Conservation (phyloP, 2,113 vertebrate species). For the Catagonus wagneri region DNA sequence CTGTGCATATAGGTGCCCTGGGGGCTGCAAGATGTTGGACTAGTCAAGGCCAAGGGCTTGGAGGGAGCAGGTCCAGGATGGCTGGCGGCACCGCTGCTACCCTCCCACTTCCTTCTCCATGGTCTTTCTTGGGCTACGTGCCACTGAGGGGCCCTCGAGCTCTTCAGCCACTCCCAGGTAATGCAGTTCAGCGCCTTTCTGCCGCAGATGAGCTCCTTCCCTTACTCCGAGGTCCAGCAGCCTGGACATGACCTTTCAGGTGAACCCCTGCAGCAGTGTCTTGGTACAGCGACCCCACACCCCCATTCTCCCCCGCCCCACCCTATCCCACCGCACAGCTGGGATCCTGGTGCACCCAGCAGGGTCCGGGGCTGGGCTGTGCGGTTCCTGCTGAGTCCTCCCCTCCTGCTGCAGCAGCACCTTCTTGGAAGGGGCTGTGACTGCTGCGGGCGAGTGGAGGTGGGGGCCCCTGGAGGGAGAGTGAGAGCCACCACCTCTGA, state of each 20-base stretch:
- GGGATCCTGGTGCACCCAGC: too few relatives aligned
- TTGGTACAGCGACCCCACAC: slow-evolving; percentile 86
- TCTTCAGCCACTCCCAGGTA: slow-evolving; percentile 92
- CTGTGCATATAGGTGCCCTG: slow-evolving; percentile 87
- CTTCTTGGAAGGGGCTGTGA: slow-evolving; percentile 84
- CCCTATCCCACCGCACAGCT: too few relatives aligned
- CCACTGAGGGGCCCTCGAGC: slow-evolving; percentile 80
- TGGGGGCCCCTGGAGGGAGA: too few relatives aligned
- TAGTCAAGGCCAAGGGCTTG: neutral
- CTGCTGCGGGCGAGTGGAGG: neutral
- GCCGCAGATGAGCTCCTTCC: slow-evolving; percentile 91
- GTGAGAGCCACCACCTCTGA: neutral
- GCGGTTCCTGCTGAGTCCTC: slow-evolving; percentile 91
- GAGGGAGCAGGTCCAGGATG: neutral
- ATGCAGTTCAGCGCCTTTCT: slow-evolving; percentile 92
- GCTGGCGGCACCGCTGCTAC: slow-evolving; percentile 88
- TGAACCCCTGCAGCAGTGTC: slow-evolving; percentile 90
- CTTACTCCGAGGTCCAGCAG: slow-evolving; percentile 91
- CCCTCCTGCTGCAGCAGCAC: slow-evolving; percentile 88
- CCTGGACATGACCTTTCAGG: slow-evolving; percentile 91
- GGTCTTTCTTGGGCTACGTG: slow-evolving; percentile 81
- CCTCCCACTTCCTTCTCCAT: slow-evolving; percentile 58
- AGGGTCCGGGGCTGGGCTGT: slow-evolving; percentile 69
- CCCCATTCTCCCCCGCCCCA: too few relatives aligned
- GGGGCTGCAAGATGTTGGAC: slow-evolving; percentile 88